Evolutionary conservation across 23 tunicate species (phyloP).

Genomic region (Clavelina lepadiformis): DNA sequence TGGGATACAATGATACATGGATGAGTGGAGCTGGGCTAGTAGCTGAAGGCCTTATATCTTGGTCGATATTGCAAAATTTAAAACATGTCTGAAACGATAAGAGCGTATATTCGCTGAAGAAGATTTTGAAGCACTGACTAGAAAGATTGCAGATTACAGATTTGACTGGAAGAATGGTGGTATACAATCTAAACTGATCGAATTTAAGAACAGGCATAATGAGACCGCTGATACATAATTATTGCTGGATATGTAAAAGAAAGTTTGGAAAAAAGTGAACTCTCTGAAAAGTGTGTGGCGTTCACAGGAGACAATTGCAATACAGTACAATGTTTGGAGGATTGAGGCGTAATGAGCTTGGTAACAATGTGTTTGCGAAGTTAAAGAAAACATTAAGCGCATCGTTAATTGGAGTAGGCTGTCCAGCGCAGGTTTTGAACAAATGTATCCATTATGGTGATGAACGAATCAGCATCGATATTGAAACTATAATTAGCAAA

Average conservation of each 20-base stretch:
- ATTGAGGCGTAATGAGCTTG: conserved; percentile 31
- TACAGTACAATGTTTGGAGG: conserved; percentile 14
- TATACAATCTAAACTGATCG: conserved; percentile 14
- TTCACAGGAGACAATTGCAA: conserved; percentile 25
- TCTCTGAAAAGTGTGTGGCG: conserved; percentile 15
- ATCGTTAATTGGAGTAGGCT: background rate
- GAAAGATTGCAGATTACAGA: too few relatives aligned
- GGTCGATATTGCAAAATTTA: too few relatives aligned
- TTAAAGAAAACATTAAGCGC: background rate
- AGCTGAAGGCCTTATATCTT: too few relatives aligned
- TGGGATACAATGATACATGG: too few relatives aligned
- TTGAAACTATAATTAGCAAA: conserved; percentile 12
- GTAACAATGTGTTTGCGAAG: conserved; percentile 20
- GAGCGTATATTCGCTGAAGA: too few relatives aligned
- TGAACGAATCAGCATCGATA: conserved; percentile 8
- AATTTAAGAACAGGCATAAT: conserved; percentile 11
- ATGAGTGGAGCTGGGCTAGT: too few relatives aligned
- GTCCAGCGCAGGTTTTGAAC: conserved; percentile 10
- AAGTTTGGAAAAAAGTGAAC: conserved; percentile 7
- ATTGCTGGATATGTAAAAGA: conserved; percentile 17
- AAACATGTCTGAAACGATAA: too few relatives aligned
- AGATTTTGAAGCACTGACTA: too few relatives aligned
- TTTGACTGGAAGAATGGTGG: conserved; percentile 27
- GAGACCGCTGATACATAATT: conserved; percentile 23
- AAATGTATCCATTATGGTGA: conserved; percentile 30